A percentile compares a stretch with the other conserved stretches of the same genome.
phyloP scores from a whole-genome alignment of 2,888 invertebrate species.

The Steromphala cineraria region DNA sequence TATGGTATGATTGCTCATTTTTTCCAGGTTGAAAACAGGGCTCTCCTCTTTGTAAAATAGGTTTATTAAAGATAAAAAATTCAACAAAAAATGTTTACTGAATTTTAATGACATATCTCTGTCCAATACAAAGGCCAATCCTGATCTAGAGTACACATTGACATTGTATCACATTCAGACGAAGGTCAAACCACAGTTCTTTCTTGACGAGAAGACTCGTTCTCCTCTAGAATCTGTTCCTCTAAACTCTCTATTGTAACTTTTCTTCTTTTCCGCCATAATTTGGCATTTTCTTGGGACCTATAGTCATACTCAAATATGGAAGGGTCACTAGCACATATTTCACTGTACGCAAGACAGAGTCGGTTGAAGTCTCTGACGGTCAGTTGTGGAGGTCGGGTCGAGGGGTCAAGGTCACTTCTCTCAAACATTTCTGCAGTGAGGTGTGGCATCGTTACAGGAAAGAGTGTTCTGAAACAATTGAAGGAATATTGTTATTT shows the following conservation, averaged over 20 bases:
- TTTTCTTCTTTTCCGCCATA: constrained; percentile 33
- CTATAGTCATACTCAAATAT: constrained; percentile 82
- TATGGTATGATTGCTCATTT: too few relatives aligned
- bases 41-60: too few relatives aligned
- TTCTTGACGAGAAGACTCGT: too few relatives aligned
- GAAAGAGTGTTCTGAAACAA: constrained; percentile 83
- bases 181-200: too few relatives aligned
- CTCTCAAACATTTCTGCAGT: constrained; percentile 82
- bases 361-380: constrained; percentile 87
- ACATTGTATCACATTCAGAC: too few relatives aligned
- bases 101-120: too few relatives aligned
- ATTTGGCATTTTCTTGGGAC: constrained; percentile 71
- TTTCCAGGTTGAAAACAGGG: too few relatives aligned
- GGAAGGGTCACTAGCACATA: constrained; percentile 77
- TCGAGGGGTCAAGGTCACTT: constrained; percentile 84
- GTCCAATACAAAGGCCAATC: too few relatives aligned
- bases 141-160: too few relatives aligned
- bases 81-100: too few relatives aligned
- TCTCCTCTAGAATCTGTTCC: constrained; percentile 19
- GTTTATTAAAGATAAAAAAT: too few relatives aligned
- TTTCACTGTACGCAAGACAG: constrained; percentile 85
- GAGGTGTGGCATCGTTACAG: constrained; percentile 82
- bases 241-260: constrained; percentile 24
- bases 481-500: neutral
- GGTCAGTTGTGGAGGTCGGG: constrained; percentile 84